phyloP scores from a whole-genome alignment of 2,113 vertebrate species.

The Melierax canorus region DNA sequence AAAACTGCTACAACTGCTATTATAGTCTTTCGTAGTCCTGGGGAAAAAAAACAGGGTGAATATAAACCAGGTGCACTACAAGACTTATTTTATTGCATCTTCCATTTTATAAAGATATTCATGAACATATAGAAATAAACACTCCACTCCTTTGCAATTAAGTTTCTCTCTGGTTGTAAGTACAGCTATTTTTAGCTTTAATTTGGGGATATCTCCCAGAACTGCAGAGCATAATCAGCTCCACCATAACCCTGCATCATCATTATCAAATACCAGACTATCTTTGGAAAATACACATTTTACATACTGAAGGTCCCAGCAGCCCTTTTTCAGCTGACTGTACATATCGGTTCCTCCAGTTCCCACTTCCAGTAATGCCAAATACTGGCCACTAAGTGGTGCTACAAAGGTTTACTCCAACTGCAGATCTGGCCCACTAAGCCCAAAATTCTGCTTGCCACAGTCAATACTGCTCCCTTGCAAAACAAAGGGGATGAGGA shows the following conservation, averaged over 20 bases:
- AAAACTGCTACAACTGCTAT: neutral
- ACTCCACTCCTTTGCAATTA: conserved; percentile 26
- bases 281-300: conserved; percentile 22
- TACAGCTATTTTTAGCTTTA: conserved; percentile 51
- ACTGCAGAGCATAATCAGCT: conserved; percentile 17
- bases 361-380: neutral
- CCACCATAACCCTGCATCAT: conserved; percentile 10
- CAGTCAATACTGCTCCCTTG: neutral
- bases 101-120: conserved; percentile 15
- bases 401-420: neutral
- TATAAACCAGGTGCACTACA: neutral
- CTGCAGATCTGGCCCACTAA: neutral
- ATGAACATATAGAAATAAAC: conserved; percentile 23
- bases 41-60: neutral
- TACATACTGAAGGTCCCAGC: neutral
- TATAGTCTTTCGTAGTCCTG: neutral
- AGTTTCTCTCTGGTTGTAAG: neutral
- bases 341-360: neutral
- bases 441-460: neutral
- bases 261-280: neutral
- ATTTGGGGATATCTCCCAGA: conserved; percentile 42
- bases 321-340: neutral
- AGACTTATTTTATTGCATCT: neutral
- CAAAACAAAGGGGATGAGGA: neutral
- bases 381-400: neutral